Percentiles rank a stretch among this genome's conserved stretches.
These are phyloP conservation scores for Otolemur crassicaudatus DNA, from an alignment of 2,797 vertebrate genomes.

Conservation along the genomic window DNA sequence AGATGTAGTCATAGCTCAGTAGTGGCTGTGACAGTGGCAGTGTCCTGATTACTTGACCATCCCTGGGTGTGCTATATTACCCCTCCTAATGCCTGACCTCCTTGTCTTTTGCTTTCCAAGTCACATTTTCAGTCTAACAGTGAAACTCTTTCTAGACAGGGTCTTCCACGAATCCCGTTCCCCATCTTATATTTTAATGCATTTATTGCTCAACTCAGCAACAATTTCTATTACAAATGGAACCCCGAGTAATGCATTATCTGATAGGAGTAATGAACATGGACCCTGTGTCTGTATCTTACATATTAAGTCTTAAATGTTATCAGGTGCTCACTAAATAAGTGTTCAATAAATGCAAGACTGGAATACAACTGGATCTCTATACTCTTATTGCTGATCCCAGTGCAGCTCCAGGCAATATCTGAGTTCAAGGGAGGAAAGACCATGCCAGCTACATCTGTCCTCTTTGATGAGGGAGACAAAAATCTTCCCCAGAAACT, in stretches of 20 bases:
- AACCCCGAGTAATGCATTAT: neutral
- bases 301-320: neutral
- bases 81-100: neutral
- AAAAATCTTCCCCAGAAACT: conserved; percentile 46
- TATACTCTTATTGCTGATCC: conserved; percentile 21
- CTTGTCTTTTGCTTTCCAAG: neutral
- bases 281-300: neutral
- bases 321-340: conserved; percentile 19
- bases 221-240: neutral
- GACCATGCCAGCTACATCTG: neutral
- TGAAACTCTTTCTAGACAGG: neutral
- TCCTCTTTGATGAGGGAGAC: conserved; percentile 16
- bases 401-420: neutral
- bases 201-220: neutral
- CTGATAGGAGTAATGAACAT: neutral
- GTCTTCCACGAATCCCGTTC: neutral
- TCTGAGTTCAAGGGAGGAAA: conserved; percentile 9
- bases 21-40: neutral
- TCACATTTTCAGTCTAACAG: neutral
- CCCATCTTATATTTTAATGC: neutral
- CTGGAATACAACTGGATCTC: neutral
- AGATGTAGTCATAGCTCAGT: neutral
- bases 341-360: conserved; percentile 15
- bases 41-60: neutral
- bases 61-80: neutral